phyloP scores from a whole-genome alignment of 1,140 invertebrate genomes.

The Saxidomus purpurata region DNA sequence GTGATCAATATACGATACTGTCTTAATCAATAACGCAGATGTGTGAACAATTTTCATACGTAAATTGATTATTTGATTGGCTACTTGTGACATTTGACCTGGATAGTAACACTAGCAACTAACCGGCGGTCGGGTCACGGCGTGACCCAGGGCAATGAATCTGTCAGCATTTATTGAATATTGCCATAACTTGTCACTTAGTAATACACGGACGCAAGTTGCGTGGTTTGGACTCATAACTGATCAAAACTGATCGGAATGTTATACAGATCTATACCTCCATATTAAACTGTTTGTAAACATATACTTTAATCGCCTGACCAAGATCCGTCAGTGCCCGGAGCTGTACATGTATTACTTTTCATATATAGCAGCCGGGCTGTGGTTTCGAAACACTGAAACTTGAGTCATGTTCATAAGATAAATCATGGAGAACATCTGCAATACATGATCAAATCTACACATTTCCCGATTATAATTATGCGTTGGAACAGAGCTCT shows the following conservation, averaged over 20 bases:
- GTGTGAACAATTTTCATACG: slow-evolving; percentile 9
- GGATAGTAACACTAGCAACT: not conserved
- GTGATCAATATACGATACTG: not conserved
- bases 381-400: no score
- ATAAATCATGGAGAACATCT: no score
- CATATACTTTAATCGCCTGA: no score
- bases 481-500: no score
- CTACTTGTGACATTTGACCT: slow-evolving; percentile 20
- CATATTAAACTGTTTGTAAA: not conserved
- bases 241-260: not conserved
- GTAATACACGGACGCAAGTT: slow-evolving; percentile 15
- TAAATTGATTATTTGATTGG: slow-evolving; percentile 26
- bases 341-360: no score
- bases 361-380: no score
- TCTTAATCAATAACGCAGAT: not conserved
- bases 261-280: no score
- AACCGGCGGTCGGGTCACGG: slow-evolving; percentile 4
- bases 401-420: no score
- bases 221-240: not conserved
- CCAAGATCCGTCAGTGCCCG: no score
- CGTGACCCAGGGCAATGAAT: slow-evolving; percentile 19
- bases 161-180: slow-evolving; percentile 34
- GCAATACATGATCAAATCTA: no score
- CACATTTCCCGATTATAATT: no score
- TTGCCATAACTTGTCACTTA: slow-evolving; percentile 31